Conservation (phyloP, 2,888 invertebrate genomes). For the Allacma fusca region DNA sequence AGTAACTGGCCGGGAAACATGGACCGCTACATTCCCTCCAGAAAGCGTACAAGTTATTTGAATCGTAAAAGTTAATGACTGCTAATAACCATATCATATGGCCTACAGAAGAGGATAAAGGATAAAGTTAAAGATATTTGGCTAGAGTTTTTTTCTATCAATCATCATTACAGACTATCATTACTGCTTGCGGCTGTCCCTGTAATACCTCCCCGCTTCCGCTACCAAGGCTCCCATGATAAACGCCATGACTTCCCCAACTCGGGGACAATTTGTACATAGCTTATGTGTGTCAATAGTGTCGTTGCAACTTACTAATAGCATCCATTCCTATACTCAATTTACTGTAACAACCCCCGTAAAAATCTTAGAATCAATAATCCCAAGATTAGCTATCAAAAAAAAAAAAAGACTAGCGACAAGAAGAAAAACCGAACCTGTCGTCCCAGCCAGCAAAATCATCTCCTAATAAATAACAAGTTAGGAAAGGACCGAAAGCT, state of each 20-base stretch:
- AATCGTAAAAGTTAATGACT: conserved; percentile 6
- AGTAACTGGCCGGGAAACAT: not conserved
- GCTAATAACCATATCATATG: conserved; percentile 12
- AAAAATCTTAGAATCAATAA: conserved; percentile 5
- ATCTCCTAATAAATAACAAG: not conserved
- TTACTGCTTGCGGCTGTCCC: not conserved
- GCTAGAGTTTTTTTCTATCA: conserved; percentile 7
- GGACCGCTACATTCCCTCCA: not conserved
- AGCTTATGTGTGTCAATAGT: not conserved
- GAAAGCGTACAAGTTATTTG: conserved; percentile 1
- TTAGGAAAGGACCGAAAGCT: not conserved
- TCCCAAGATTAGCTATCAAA: not conserved
- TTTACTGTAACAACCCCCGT: not conserved
- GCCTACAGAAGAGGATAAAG: not conserved
- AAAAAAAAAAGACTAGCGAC: not conserved
- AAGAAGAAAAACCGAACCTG: not conserved
- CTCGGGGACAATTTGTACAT: too few relatives aligned
- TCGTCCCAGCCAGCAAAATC: not conserved
- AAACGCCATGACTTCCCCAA: not conserved
- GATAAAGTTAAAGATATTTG: conserved; percentile 16
- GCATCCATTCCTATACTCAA: not conserved
- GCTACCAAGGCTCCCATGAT: not conserved
- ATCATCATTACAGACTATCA: conserved; percentile 4
- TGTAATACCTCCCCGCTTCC: not conserved
- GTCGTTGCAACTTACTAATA: not conserved